Base-by-base conservation (phyloP, 2,888 invertebrate species). In the Mythimna lalbum region DNA sequence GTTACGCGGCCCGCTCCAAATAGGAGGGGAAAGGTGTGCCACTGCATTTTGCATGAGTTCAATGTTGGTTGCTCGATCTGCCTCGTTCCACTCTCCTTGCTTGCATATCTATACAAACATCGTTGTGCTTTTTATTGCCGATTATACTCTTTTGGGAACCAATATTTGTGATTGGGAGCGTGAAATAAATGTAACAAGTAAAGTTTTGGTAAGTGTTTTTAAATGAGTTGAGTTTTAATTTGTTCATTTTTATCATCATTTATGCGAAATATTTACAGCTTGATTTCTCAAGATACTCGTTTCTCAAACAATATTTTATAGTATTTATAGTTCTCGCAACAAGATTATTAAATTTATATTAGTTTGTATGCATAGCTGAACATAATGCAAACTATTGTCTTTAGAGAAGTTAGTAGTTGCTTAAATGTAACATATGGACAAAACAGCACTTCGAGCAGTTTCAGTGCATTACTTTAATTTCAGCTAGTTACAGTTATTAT, bases 1-100 rank as follows among this genome's bases (percentile, higher is more conserved):
- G 72, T 70, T 78, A 70, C 71, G 80, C 83, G 83, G 85, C 90
- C 86, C 57, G 88, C 72, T 69, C 67, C 84, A 77, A 76, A 87
- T 76, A 81, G 86, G 86, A 82, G 89, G 90, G 90, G 89, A 83
- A 89, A 89, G 91, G 91, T 88, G 88, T 81, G 87, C 76, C 83
- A 78, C 87, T 95, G 94, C 93, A 95, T 95, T 94, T 94, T 95
- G 92, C 90, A 95, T 95, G 94, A 94, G 92, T 81, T 87, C 88
- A 78, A 85, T 89, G 91, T 90, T 89, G 89, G 90, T 90, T 85
- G 86, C 89, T 85, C 86, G 88, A 89, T 89, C 86, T 87, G 81
- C 81, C 88, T 84, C 87, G 85, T 88, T 83, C 77, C 83, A 80
- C 83, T 86, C 81, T 81, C 73, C 60, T 80, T 76, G 72, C 79